A percentile compares a stretch with the other conserved stretches of the same genome.
These are phyloP conservation scores for Carapus acus DNA, from an alignment of 2,797 vertebrate genomes.

Conservation along the genomic window DNA sequence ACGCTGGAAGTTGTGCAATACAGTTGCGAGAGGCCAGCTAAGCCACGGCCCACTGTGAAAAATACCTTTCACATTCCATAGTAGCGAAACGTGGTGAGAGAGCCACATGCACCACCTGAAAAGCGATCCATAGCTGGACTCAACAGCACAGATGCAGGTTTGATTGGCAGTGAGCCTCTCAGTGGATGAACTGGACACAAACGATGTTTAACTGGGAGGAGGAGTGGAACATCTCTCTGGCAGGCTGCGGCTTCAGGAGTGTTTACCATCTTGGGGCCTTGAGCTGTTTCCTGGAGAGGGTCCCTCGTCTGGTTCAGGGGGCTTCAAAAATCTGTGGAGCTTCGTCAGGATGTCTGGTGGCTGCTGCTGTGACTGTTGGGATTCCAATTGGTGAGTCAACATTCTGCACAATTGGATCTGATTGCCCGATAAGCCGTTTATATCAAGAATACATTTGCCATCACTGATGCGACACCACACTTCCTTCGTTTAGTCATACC, in stretches of 20 bases:
- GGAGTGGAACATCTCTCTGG: conserved; percentile 84
- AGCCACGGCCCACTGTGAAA: conserved; percentile 1
- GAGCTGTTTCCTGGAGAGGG: conserved; percentile 75
- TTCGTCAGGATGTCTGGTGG: conserved; percentile 80
- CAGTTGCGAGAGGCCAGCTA: not conserved
- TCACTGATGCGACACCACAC: too few species aligned
- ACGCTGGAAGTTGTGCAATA: conserved; percentile 29
- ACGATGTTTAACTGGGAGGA: conserved; percentile 36
- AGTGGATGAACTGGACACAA: too few species aligned
- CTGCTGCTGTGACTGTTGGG: conserved; percentile 68
- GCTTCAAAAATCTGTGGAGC: conserved; percentile 77
- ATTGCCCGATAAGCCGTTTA: too few species aligned
- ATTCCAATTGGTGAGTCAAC: conserved; percentile 73
- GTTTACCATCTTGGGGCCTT: conserved; percentile 81
- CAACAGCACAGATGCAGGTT: too few species aligned
- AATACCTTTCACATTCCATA: not conserved
- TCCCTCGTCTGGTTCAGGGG: conserved; percentile 70
- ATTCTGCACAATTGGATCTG: too few species aligned
- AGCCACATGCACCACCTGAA: conserved; percentile 7
- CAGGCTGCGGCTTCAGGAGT: conserved; percentile 84
- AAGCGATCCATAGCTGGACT: too few species aligned
- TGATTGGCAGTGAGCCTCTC: not conserved
- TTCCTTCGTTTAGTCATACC: too few species aligned
- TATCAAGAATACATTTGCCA: too few species aligned
- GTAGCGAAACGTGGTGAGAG: not conserved